Evolutionary conservation across 2,113 vertebrate genomes (phyloP), one percentile per base, ranked within the genome.

Genomic region (Trachemys scripta): DNA sequence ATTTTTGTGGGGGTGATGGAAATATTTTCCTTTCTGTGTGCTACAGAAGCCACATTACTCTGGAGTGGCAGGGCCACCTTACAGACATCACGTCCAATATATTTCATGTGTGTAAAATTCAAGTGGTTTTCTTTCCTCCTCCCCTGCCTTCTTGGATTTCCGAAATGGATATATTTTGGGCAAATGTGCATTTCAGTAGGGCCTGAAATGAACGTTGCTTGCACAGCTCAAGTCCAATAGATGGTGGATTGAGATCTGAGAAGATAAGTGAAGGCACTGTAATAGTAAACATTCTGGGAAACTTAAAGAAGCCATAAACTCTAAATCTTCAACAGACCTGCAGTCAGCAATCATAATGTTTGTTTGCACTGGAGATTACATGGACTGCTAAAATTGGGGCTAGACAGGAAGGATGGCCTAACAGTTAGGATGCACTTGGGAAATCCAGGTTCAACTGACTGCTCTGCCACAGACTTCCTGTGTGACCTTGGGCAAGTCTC

Each of bases 31-130:
- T 45, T 82, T 17, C 45, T 1, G 0, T 8, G 24, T 51, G 85
- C 6, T 88, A 80, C 72, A 72, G 49, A 3, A 10, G 47, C 3
- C 25, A 93, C 42, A 7, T 72, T 65, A 31, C 13, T 78, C 45
- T 0, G 2, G 51, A 5, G 0, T 0, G 7, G 38, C 54, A 24
- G 80, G 35, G 17, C 14, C 0, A 1, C 35, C 54, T 78, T 19
- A 12, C n/a, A 10, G 17, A 0, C 47, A n/a, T 62, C 84, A 11
- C 31, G 84, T 38, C 45, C 35, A 24, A 56, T 42, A 14, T 19
- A 6, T 56, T 42, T 76, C 35, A 86, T 47, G 42, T 38, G 12
- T 0, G 22, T 35, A 10, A 51, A 92, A 17, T 1, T 0, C 5
- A 45, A 76, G 3, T 4, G 1, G 45, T 91, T 86, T 72, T 45